These are phyloP conservation scores for Amphipyra berbera DNA, from an alignment of 2,888 invertebrate genomes.

Conservation along the genomic window DNA sequence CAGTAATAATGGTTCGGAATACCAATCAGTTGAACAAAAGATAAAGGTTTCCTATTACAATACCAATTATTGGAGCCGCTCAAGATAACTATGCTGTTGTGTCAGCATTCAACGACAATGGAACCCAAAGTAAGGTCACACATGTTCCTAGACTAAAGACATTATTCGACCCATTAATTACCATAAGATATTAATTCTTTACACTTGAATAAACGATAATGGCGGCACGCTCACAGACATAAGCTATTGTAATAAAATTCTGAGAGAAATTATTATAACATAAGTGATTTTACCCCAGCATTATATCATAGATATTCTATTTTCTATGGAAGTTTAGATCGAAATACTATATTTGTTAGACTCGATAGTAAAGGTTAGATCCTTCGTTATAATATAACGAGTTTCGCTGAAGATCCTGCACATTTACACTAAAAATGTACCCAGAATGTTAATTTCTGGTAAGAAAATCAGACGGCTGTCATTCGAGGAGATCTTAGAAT, in stretches of 20 bases:
- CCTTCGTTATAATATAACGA: neutral
- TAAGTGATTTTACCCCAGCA: neutral
- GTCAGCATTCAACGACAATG: conserved; percentile 21
- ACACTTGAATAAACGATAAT: conserved; percentile 16
- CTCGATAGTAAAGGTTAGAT: too few species aligned
- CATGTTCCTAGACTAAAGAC: conserved; percentile 9
- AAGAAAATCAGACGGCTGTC: neutral
- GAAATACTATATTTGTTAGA: neutral
- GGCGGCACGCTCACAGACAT: neutral
- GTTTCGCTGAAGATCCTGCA: neutral
- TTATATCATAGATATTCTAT: neutral
- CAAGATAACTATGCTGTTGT: conserved; percentile 25
- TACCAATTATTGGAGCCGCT: conserved; percentile 34
- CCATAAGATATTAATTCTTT: conserved; percentile 14
- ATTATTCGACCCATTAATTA: conserved; percentile 13
- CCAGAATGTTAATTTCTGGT: neutral
- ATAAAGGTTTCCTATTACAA: conserved; percentile 42
- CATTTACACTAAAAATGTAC: too few species aligned
- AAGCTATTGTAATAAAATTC: conserved; percentile 1
- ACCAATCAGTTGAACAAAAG: conserved; percentile 43
- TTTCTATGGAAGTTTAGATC: neutral
- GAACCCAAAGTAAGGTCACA: conserved; percentile 10
- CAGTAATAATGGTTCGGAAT: conserved; percentile 23
- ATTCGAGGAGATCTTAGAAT: neutral
- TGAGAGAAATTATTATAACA: neutral